These are phyloP conservation scores for Stenoptilia bipunctidactyla DNA, from an alignment of 2,888 invertebrate genomes.

Conservation along the genomic window DNA sequence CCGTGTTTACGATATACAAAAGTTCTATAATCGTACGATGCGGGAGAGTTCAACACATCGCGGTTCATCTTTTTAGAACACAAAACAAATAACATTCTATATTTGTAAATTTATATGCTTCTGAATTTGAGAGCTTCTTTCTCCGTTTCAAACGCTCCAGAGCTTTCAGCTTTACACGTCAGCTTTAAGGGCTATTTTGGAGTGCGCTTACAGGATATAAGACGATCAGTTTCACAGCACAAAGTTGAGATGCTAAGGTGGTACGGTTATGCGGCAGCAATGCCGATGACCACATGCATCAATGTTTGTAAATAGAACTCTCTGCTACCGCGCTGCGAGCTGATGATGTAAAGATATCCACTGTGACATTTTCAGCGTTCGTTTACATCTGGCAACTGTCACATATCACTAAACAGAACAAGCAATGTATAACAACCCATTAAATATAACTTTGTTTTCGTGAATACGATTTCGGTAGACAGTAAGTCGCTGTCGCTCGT, in stretches of 20 bases:
- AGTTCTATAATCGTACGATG: slow-evolving; percentile 68
- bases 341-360: slow-evolving; percentile 30
- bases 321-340: slow-evolving; percentile 40
- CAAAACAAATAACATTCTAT: slow-evolving; percentile 71
- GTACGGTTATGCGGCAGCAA: slow-evolving; percentile 62
- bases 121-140: slow-evolving; percentile 48
- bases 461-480: neutral
- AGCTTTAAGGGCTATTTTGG: neutral
- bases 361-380: slow-evolving; percentile 32
- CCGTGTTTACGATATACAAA: slow-evolving; percentile 24
- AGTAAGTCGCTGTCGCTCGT: slow-evolving; percentile 11
- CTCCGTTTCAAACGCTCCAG: slow-evolving; percentile 10
- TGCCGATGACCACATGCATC: slow-evolving; percentile 71
- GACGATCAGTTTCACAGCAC: slow-evolving; percentile 25
- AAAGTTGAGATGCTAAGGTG: slow-evolving; percentile 54
- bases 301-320: slow-evolving; percentile 68
- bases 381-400: slow-evolving; percentile 22
- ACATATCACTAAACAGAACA: slow-evolving; percentile 5
- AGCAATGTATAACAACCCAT: neutral
- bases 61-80: slow-evolving; percentile 71
- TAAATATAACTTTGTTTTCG: neutral
- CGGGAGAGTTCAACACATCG: slow-evolving; percentile 70
- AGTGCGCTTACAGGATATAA: neutral
- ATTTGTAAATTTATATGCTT: slow-evolving; percentile 66
- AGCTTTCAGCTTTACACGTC: neutral